Evolutionary conservation across 2,797 vertebrate species (phyloP).

Genomic region (Chelidonichthys spinosus): DNA sequence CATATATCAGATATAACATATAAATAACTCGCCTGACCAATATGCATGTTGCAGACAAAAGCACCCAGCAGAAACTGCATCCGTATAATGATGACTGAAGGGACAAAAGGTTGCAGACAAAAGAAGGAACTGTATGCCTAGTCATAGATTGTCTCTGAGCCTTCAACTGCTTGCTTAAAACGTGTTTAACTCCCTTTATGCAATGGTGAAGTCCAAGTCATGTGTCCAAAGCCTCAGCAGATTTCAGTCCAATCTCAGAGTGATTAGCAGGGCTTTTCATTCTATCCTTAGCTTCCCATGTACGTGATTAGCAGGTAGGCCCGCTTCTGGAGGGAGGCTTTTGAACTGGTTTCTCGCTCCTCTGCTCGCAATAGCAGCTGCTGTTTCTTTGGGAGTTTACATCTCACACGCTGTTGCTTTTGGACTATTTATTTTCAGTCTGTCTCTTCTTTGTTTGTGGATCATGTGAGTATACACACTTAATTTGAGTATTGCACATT

Average conservation of each 20-base stretch:
- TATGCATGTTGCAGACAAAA: background rate
- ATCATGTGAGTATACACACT: conserved; percentile 75
- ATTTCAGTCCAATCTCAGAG: conserved; percentile 85
- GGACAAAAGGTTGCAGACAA: background rate
- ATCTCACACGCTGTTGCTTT: conserved; percentile 26
- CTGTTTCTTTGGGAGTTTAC: conserved; percentile 49
- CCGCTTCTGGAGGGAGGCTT: conserved; percentile 65
- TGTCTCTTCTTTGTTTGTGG: conserved; percentile 34
- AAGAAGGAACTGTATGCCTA: conserved; percentile 20
- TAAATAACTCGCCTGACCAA: background rate
- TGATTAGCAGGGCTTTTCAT: conserved; percentile 91
- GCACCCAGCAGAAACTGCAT: background rate
- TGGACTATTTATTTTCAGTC: conserved; percentile 34
- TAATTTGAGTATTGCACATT: background rate
- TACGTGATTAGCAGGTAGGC: conserved; percentile 84
- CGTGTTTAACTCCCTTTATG: conserved; percentile 75
- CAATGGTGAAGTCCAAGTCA: conserved; percentile 73
- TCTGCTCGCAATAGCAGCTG: conserved; percentile 34
- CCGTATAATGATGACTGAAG: conserved; percentile 6
- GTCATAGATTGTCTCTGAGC: conserved; percentile 46
- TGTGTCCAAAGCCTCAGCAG: conserved; percentile 85
- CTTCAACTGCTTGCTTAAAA: conserved; percentile 50
- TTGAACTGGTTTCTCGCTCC: conserved; percentile 58
- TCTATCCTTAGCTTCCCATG: conserved; percentile 90
- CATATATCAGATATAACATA: background rate